phyloP scores from a whole-genome alignment of 2,113 vertebrate species.

The Alectura lathami region DNA sequence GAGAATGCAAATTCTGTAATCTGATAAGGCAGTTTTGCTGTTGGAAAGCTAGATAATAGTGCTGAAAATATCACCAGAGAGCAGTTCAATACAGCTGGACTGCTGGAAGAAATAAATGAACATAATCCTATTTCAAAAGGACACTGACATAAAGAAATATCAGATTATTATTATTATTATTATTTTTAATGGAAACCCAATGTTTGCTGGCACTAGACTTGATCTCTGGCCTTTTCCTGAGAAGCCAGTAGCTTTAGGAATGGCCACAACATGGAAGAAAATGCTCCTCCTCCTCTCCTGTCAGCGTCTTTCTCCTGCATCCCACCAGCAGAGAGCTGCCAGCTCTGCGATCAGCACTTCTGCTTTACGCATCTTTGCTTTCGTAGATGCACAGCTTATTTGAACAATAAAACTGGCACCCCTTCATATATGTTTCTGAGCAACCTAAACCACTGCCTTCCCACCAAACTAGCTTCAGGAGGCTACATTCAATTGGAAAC shows the following conservation, averaged over 20 bases:
- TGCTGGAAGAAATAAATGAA: neutral
- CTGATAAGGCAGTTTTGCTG: neutral
- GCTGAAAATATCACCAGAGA: neutral
- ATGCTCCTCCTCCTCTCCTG: neutral
- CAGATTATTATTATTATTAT: too few species aligned
- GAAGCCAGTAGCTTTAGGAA: neutral
- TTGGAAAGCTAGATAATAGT: neutral
- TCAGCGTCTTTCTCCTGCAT: neutral
- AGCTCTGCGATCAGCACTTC: neutral
- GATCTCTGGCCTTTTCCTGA: neutral
- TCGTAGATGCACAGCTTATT: neutral
- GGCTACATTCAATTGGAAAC: neutral
- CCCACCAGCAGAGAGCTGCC: neutral
- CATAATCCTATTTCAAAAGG: neutral
- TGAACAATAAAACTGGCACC: neutral
- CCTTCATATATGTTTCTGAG: neutral
- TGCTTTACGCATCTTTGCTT: neutral
- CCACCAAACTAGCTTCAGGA: neutral
- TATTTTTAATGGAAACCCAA: neutral
- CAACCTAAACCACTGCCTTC: neutral
- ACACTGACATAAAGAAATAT: neutral
- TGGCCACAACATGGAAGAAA: neutral
- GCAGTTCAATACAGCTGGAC: neutral
- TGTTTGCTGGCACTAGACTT: neutral
- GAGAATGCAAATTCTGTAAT: neutral